Conservation (phyloP, 2,797 vertebrate genomes). For the Tapera naevia region DNA sequence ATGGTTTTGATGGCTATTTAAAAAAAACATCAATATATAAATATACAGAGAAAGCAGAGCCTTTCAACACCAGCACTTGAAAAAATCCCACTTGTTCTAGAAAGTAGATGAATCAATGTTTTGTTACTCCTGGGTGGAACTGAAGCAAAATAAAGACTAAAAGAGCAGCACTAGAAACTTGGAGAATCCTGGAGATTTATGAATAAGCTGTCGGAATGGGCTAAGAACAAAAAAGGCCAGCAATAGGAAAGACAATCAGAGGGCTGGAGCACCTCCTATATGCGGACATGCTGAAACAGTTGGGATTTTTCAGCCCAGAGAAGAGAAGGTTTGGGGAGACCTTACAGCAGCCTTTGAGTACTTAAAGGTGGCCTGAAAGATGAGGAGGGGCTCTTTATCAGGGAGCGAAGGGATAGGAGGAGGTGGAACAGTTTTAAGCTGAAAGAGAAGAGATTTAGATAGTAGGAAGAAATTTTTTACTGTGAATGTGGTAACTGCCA, state of each 20-base stretch:
- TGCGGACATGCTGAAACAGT: too few species aligned
- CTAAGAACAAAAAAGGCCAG: neutral
- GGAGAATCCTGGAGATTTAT: neutral
- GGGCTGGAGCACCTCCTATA: too few species aligned
- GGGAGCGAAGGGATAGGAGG: too few species aligned
- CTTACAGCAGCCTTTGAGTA: too few species aligned
- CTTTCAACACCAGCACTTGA: neutral
- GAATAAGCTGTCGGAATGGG: neutral
- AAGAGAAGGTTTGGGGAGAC: too few species aligned
- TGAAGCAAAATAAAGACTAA: neutral
- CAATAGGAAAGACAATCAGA: neutral
- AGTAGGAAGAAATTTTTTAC: too few species aligned
- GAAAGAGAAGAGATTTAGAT: too few species aligned
- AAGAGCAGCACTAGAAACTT: neutral
- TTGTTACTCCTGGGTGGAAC: neutral
- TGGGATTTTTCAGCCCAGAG: too few species aligned
- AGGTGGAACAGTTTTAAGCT: too few species aligned
- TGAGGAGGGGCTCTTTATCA: too few species aligned
- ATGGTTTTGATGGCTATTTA: neutral
- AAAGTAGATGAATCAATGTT: neutral
- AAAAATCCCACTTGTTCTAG: neutral
- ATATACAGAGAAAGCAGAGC: fast-evolving
- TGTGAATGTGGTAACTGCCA: too few species aligned
- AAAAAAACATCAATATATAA: neutral
- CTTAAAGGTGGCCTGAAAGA: too few species aligned